Percentiles rank a stretch among this genome's conserved stretches.
Evolutionary conservation across 1,140 invertebrate species (phyloP).

Genomic region (Notospermus geniculatus): DNA sequence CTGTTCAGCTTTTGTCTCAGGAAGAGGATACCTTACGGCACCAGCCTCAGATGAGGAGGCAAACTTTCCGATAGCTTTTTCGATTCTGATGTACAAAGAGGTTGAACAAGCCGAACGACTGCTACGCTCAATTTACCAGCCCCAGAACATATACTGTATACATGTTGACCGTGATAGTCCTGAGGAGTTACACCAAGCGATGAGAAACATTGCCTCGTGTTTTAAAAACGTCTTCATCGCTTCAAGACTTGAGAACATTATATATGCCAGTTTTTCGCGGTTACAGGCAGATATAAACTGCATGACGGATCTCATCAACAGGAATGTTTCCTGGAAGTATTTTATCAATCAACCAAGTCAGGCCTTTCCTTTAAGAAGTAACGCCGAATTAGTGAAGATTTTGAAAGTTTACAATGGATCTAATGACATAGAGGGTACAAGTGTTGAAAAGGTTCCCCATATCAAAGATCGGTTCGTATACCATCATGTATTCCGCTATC

Average conservation of each 20-base stretch:
- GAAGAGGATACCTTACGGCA: slow-evolving; percentile 11
- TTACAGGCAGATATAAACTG: slow-evolving; percentile 40
- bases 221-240: slow-evolving; percentile 38
- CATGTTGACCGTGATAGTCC: slow-evolving; percentile 43
- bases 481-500: too few species aligned
- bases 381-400: slow-evolving; percentile 35
- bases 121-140: slow-evolving; percentile 43
- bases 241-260: slow-evolving; percentile 26
- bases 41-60: slow-evolving; percentile 12
- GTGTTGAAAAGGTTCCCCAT: too few species aligned
- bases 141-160: slow-evolving; percentile 50
- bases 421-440: slow-evolving; percentile 28
- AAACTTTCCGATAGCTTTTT: slow-evolving; percentile 25
- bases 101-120: slow-evolving; percentile 46
- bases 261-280: slow-evolving; percentile 30
- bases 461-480: too few species aligned
- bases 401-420: slow-evolving; percentile 35
- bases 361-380: slow-evolving; percentile 36
- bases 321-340: slow-evolving; percentile 32
- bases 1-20: slow-evolving; percentile 9
- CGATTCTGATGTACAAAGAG: slow-evolving; percentile 43
- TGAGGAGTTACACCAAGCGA: slow-evolving; percentile 10
- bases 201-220: slow-evolving; percentile 23
- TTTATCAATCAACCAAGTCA: slow-evolving; percentile 34
- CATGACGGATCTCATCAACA: slow-evolving; percentile 30